Evolutionary conservation across 2,888 invertebrate genomes (phyloP).

Genomic region (Parasteatoda lunata): DNA sequence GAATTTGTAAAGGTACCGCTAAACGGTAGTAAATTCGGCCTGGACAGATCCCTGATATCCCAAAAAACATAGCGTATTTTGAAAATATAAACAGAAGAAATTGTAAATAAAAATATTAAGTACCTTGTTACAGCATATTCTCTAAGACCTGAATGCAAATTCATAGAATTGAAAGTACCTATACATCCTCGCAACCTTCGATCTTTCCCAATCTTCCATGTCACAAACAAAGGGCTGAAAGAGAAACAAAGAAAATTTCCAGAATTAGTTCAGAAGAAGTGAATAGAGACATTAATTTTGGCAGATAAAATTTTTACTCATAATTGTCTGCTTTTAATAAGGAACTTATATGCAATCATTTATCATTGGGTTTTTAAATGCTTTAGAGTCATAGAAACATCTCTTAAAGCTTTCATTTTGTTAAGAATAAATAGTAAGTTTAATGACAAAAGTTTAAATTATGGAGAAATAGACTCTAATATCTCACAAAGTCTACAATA

Average conservation of each 20-base stretch:
- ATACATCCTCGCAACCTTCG: constrained; percentile 97
- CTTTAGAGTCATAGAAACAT: too few relatives aligned
- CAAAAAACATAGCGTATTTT: too few relatives aligned
- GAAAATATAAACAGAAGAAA: too few relatives aligned
- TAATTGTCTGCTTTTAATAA: background rate
- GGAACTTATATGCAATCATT: background rate
- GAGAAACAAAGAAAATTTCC: constrained; percentile 41
- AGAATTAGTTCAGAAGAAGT: background rate
- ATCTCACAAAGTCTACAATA: background rate
- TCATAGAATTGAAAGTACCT: constrained; percentile 98
- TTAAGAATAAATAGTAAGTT: background rate
- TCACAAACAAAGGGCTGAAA: constrained; percentile 96
- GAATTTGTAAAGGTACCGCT: too few relatives aligned
- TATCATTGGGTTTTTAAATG: background rate
- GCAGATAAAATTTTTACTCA: background rate
- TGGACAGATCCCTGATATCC: too few relatives aligned
- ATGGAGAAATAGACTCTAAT: too few relatives aligned
- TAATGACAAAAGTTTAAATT: background rate
- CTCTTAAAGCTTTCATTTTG: too few relatives aligned
- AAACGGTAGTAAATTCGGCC: too few relatives aligned
- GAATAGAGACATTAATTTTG: constrained; percentile 10
- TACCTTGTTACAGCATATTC: constrained; percentile 96
- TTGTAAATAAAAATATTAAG: too few relatives aligned
- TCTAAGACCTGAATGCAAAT: constrained; percentile 92
- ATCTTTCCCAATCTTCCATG: constrained; percentile 98